Conservation (phyloP, 2,113 vertebrate species). For the Strigops habroptila region DNA sequence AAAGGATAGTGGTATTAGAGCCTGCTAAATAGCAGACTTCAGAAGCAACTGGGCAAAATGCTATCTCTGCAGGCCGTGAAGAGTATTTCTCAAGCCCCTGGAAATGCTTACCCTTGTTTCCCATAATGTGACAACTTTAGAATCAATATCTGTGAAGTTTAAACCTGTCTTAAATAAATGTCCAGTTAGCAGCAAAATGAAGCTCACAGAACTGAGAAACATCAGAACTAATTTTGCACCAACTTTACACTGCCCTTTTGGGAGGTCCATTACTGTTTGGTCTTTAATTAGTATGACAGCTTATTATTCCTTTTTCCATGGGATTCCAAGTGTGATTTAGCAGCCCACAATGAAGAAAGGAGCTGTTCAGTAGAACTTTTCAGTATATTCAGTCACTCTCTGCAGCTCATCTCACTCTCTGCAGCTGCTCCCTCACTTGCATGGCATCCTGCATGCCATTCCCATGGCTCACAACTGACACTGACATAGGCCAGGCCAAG, state of each 20-base stretch:
- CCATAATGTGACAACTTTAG: neutral
- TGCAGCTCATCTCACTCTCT: neutral
- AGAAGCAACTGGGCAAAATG: neutral
- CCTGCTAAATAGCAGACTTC: too few relatives aligned
- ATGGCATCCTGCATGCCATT: neutral
- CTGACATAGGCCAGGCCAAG: too few relatives aligned
- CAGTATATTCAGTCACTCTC: neutral
- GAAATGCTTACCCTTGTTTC: neutral
- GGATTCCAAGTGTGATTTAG: neutral
- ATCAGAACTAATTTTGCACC: neutral
- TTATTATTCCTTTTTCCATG: neutral
- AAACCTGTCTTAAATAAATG: neutral
- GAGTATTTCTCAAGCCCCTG: neutral
- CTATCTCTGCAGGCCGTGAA: neutral
- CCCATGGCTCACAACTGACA: neutral
- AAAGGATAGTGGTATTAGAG: accelerated
- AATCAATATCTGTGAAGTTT: neutral
- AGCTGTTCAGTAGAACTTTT: neutral
- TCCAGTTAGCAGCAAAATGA: neutral
- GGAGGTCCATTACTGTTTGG: neutral
- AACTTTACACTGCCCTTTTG: neutral
- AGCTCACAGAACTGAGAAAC: neutral
- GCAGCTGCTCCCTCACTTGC: neutral
- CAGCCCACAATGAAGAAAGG: neutral
- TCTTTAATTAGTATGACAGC: neutral